Evolutionary conservation across 2,113 vertebrate genomes (phyloP).

Genomic region (Ctenomys sociabilis): DNA sequence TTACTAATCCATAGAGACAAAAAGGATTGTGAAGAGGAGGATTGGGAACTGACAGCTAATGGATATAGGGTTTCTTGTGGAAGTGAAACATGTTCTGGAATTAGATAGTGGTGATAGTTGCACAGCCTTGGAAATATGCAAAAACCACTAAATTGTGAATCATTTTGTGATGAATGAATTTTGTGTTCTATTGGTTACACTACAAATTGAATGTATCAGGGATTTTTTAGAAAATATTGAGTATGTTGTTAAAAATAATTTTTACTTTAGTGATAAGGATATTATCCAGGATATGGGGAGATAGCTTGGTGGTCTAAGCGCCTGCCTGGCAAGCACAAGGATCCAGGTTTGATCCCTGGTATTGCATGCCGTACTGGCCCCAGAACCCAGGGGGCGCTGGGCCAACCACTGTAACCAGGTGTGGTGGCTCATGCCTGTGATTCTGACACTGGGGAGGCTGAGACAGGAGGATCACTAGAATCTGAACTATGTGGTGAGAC

Average conservation of each 20-base stretch:
- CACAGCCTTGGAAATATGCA: background rate
- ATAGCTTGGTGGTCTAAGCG: too few species aligned
- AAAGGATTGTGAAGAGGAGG: background rate
- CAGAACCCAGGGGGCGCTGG: too few species aligned
- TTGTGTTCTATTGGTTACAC: background rate
- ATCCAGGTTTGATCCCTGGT: too few species aligned
- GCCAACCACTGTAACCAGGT: too few species aligned
- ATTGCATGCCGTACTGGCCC: too few species aligned
- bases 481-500: too few species aligned
- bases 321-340: too few species aligned
- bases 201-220: conserved; percentile 28
- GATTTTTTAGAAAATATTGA: background rate
- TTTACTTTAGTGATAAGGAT: background rate
- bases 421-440: too few species aligned
- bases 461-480: too few species aligned
- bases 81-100: background rate
- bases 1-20: background rate
- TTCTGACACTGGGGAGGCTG: too few species aligned
- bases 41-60: background rate
- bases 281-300: background rate
- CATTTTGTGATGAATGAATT: conserved; percentile 41
- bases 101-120: background rate
- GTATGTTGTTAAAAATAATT: conserved; percentile 40
- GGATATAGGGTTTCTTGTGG: background rate
- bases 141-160: conserved; percentile 25